Evolutionary conservation across 2,888 invertebrate species (phyloP).

Genomic region (Apamea anceps): DNA sequence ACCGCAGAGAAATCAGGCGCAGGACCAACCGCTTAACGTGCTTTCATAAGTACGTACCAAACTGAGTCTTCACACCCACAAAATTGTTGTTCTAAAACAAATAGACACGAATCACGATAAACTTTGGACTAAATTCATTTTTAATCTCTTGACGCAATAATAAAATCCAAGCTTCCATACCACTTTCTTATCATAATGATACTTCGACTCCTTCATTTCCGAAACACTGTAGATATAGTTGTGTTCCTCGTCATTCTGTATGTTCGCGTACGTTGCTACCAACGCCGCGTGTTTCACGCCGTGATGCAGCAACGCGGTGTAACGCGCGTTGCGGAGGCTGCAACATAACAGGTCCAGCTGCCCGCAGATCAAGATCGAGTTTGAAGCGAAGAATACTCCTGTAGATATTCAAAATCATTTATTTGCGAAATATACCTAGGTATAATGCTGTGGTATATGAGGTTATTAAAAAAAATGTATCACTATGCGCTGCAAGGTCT

Average conservation of each 20-base stretch:
- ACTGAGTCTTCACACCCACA: constrained; percentile 64
- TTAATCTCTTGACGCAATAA: too few species aligned
- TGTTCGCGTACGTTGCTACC: constrained; percentile 61
- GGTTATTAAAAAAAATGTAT: too few species aligned
- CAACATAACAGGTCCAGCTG: constrained; percentile 86
- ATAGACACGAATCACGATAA: background rate
- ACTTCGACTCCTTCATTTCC: constrained; percentile 75
- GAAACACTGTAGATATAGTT: constrained; percentile 79
- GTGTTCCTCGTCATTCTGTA: constrained; percentile 78
- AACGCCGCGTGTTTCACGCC: constrained; percentile 75
- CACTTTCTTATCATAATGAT: constrained; percentile 78
- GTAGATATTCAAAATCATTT: constrained; percentile 2
- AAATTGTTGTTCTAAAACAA: constrained; percentile 69
- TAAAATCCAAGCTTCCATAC: constrained; percentile 61
- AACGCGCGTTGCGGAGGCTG: constrained; percentile 82
- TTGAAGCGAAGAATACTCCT: constrained; percentile 85
- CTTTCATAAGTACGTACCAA: constrained; percentile 65
- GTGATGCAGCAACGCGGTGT: constrained; percentile 78
- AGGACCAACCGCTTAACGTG: background rate
- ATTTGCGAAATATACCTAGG: too few species aligned
- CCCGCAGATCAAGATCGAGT: constrained; percentile 84
- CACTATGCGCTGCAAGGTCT: too few species aligned
- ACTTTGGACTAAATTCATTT: background rate
- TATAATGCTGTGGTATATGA: too few species aligned
- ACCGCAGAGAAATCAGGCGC: background rate